phyloP scores from a whole-genome alignment of 2,888 invertebrate species.

The Protophormia terraenovae region DNA sequence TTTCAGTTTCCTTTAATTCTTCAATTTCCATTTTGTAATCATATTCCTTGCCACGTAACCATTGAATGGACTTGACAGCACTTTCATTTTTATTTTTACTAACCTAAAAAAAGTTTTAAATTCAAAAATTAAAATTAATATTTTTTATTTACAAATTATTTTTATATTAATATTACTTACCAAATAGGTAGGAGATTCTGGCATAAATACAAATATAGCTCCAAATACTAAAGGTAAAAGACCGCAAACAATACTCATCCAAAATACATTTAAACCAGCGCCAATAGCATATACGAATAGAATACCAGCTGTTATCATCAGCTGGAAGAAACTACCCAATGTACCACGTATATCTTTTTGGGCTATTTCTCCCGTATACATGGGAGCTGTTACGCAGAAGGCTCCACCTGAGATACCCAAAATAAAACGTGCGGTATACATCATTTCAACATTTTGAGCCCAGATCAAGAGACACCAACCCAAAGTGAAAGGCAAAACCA shows the following conservation, averaged over 20 bases:
- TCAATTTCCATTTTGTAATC: conserved; percentile 86
- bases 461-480: conserved; percentile 90
- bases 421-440: conserved; percentile 79
- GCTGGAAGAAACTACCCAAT: conserved; percentile 92
- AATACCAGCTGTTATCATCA: conserved; percentile 92
- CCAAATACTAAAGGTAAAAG: conserved; percentile 86
- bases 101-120: conserved; percentile 72
- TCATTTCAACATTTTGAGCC: conserved; percentile 84
- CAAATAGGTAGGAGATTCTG: conserved; percentile 91
- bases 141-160: not conserved
- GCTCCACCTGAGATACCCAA: conserved; percentile 84
- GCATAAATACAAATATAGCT: conserved; percentile 89
- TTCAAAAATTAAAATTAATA: not conserved
- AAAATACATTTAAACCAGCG: conserved; percentile 75
- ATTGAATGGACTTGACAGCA: conserved; percentile 87
- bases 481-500: conserved; percentile 85
- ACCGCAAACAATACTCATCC: conserved; percentile 77
- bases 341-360: conserved; percentile 91
- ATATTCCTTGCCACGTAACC: conserved; percentile 88
- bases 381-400: conserved; percentile 91
- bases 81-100: conserved; percentile 84
- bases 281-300: conserved; percentile 88
- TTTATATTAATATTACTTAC: conserved; percentile 78
- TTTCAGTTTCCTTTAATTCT: conserved; percentile 83
- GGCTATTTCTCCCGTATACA: conserved; percentile 93